Conservation (phyloP, 1,140 invertebrate species). For the Belonocnema kinseyi region DNA sequence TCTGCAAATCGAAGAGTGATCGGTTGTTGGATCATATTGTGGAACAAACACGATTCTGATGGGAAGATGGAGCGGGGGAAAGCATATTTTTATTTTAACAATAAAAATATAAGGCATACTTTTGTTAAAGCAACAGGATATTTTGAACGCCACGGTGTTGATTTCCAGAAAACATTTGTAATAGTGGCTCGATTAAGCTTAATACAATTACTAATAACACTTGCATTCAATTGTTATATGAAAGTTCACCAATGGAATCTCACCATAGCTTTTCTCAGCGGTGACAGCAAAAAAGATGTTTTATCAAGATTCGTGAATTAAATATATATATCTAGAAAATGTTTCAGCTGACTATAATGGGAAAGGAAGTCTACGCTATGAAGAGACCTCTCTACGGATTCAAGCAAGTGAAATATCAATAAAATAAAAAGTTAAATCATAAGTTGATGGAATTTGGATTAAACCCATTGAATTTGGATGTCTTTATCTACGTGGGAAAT, state of each 20-base stretch:
- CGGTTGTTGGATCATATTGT: too few species aligned
- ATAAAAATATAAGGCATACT: too few species aligned
- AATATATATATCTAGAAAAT: not conserved
- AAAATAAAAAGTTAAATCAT: too few species aligned
- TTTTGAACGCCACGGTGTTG: constrained; percentile 49
- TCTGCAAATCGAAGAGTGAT: too few species aligned
- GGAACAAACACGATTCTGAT: not conserved
- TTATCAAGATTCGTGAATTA: constrained; percentile 5
- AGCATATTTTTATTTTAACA: not conserved
- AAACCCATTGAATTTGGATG: too few species aligned
- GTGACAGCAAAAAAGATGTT: not conserved
- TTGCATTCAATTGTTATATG: not conserved
- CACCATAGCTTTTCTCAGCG: constrained; percentile 1
- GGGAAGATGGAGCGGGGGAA: not conserved
- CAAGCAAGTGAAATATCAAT: too few species aligned
- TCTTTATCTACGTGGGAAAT: too few species aligned
- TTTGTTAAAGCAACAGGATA: not conserved
- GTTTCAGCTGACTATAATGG: not conserved
- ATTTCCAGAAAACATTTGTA: constrained; percentile 40
- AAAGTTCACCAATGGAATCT: constrained; percentile 25
- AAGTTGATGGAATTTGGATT: too few species aligned
- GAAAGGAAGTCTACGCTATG: too few species aligned
- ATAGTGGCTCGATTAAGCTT: not conserved
- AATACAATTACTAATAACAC: not conserved
- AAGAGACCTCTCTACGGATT: too few species aligned